Percentiles rank a stretch among this genome's conserved stretches.
Evolutionary conservation across 2,113 vertebrate species (phyloP).

Genomic region (Indicator indicator): DNA sequence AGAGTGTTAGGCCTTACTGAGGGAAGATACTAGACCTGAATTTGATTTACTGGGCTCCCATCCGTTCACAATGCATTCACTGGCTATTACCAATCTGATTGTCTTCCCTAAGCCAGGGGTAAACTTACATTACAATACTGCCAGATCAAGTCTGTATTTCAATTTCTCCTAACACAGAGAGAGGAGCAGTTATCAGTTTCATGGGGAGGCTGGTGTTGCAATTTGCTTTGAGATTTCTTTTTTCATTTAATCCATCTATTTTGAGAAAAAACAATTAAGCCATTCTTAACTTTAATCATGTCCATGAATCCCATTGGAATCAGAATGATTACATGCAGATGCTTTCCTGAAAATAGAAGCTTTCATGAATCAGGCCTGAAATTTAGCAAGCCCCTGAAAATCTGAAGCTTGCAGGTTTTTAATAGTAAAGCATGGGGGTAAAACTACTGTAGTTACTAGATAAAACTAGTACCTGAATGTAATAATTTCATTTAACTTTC

Average conservation of each 20-base stretch:
- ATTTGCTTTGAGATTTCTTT: background rate
- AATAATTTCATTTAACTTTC: background rate
- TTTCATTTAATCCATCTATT: background rate
- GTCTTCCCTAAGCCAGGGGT: background rate
- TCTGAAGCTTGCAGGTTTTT: background rate
- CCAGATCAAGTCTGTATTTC: background rate
- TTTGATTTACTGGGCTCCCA: constrained; percentile 13
- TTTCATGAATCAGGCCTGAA: background rate
- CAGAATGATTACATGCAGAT: constrained; percentile 1
- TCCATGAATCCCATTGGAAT: background rate
- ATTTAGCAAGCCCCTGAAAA: background rate
- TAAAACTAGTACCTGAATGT: background rate
- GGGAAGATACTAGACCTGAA: background rate
- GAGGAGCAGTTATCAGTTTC: background rate
- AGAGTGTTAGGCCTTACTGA: background rate
- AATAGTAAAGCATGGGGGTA: background rate
- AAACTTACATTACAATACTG: background rate
- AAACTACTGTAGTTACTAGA: background rate
- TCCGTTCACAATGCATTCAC: background rate
- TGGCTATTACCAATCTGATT: background rate
- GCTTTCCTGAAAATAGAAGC: constrained; percentile 2
- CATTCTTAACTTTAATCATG: constrained; percentile 9
- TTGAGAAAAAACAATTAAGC: constrained; percentile 1
- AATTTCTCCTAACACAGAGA: background rate
- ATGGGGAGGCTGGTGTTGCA: background rate